These are phyloP conservation scores for Pangasius larnaudii DNA, from an alignment of 2,797 vertebrate genomes.

Conservation along the genomic window DNA sequence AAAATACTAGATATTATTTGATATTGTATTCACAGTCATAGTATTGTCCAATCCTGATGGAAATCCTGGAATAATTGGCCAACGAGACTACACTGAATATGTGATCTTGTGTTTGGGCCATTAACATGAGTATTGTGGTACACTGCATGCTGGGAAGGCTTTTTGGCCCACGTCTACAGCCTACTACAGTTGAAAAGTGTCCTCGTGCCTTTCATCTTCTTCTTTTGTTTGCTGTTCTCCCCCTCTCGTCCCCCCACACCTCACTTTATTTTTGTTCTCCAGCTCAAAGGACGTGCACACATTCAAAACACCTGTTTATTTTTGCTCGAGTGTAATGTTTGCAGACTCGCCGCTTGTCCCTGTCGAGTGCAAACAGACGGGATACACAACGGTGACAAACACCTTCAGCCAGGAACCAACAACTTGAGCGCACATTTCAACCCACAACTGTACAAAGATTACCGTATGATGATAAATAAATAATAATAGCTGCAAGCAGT, in stretches of 20 bases:
- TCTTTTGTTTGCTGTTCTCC: constrained; percentile 48
- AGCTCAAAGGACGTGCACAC: constrained; percentile 49
- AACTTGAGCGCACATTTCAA: neutral
- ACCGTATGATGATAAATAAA: neutral
- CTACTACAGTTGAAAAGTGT: constrained; percentile 52
- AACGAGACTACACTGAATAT: neutral
- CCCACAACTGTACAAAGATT: neutral
- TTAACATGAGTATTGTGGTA: neutral
- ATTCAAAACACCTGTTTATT: constrained; percentile 52
- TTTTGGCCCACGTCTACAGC: constrained; percentile 38
- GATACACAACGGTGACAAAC: neutral
- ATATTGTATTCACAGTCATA: neutral
- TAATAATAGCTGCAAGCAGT: neutral
- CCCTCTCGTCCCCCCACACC: neutral
- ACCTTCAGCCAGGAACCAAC: neutral
- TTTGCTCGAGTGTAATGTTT: constrained; percentile 47
- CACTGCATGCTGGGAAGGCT: constrained; percentile 36
- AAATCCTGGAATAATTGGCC: neutral
- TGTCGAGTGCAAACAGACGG: constrained; percentile 45
- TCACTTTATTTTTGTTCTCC: constrained; percentile 54
- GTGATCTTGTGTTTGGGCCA: constrained; percentile 11
- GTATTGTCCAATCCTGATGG: neutral
- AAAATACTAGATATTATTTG: too few species aligned
- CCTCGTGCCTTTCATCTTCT: constrained; percentile 56
- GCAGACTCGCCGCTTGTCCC: constrained; percentile 40